Conservation (phyloP, 2,888 invertebrate genomes). For the Pandemis corylana region DNA sequence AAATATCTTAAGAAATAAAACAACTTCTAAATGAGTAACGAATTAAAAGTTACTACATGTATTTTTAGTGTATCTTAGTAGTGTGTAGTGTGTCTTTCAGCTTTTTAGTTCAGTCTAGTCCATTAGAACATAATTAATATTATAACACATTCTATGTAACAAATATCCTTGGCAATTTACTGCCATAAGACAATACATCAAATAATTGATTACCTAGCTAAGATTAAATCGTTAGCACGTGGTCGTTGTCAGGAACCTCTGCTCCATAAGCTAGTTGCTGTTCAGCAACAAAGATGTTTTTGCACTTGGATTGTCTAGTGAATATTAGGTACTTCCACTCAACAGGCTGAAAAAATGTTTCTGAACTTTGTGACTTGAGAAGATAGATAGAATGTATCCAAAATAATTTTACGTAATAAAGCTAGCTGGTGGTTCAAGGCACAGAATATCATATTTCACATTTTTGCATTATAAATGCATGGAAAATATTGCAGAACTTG, state of each 20-base stretch:
- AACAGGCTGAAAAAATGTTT: not conserved
- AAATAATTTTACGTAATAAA: not conserved
- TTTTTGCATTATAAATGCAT: conserved; percentile 41
- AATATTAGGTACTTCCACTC: too few relatives aligned
- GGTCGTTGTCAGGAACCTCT: too few relatives aligned
- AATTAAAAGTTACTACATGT: too few relatives aligned
- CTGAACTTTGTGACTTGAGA: not conserved
- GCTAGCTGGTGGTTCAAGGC: conserved; percentile 9
- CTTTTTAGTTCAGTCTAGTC: too few relatives aligned
- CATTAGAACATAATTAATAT: not conserved
- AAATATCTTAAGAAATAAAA: too few relatives aligned
- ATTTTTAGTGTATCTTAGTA: too few relatives aligned
- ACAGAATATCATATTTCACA: conserved; percentile 27
- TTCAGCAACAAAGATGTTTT: too few relatives aligned
- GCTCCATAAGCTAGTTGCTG: too few relatives aligned
- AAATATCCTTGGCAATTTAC: not conserved
- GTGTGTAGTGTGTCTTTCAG: too few relatives aligned
- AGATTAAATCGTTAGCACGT: too few relatives aligned
- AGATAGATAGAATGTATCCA: not conserved
- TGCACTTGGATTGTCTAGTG: too few relatives aligned
- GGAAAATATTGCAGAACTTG: conserved; percentile 40
- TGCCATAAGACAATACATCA: not conserved
- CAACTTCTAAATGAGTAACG: too few relatives aligned
- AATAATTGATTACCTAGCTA: not conserved
- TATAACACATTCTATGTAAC: not conserved